Conservation (phyloP, 2,113 vertebrate species). For the Pseudois nayaur region DNA sequence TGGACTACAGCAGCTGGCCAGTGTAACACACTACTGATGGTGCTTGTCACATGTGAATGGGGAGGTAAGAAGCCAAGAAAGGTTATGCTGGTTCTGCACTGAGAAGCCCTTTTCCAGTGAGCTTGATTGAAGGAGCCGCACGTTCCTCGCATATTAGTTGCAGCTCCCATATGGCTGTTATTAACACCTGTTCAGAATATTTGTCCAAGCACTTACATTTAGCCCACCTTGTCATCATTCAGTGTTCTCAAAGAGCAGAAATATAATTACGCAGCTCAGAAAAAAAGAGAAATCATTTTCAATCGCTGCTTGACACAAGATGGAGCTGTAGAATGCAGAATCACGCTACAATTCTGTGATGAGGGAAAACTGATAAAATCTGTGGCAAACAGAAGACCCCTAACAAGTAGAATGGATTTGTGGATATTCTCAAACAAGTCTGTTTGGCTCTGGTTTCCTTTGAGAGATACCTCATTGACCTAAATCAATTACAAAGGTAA, state of each 20-base stretch:
- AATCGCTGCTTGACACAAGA: conserved; percentile 61
- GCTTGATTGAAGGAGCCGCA: neutral
- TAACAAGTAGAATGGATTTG: neutral
- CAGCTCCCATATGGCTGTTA: conserved; percentile 39
- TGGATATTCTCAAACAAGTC: neutral
- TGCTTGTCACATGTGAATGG: conserved; percentile 13
- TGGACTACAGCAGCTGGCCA: conserved; percentile 25
- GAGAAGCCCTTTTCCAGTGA: neutral
- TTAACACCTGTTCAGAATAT: conserved; percentile 58
- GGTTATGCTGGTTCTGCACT: neutral
- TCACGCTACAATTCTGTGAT: neutral
- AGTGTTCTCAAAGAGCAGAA: conserved; percentile 35
- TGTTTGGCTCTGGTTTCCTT: neutral
- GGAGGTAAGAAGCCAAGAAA: conserved; percentile 17
- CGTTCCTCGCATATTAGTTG: rapidly evolving
- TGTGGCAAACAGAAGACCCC: neutral
- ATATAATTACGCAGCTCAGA: conserved; percentile 20
- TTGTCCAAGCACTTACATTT: conserved; percentile 28
- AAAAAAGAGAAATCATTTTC: conserved; percentile 2
- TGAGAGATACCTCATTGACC: neutral
- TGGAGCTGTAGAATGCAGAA: conserved; percentile 73
- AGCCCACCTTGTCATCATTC: conserved; percentile 40
- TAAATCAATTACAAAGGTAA: neutral
- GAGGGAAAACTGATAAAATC: neutral
- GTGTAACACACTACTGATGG: neutral